phyloP scores from a whole-genome alignment of 2,113 vertebrate species.

The Dendropsophus ebraccatus region DNA sequence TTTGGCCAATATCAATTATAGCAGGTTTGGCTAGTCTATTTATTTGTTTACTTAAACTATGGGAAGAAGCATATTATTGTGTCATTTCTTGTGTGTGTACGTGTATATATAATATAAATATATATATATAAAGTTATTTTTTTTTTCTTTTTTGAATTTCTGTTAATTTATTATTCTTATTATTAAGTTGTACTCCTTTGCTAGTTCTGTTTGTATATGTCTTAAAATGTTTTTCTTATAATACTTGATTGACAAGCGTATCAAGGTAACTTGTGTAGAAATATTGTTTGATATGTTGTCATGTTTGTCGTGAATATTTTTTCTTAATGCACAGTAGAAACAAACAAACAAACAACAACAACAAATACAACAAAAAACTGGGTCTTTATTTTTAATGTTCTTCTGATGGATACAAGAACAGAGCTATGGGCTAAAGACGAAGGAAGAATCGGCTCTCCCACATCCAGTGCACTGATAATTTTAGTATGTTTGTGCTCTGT shows the following conservation, averaged over 20 bases:
- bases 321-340: conserved; percentile 88
- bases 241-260: conserved; percentile 94
- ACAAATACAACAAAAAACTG: conserved; percentile 76
- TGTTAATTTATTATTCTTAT: conserved; percentile 99
- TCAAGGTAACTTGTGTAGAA: conserved; percentile 99
- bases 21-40: conserved; percentile 99
- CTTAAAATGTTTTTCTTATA: conserved; percentile 99
- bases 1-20: conserved; percentile 99
- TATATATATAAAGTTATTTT: conserved; percentile 99
- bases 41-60: conserved; percentile 99
- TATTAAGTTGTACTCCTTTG: conserved; percentile 96
- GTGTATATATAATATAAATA: conserved; percentile 93
- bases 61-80: conserved; percentile 97
- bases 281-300: conserved; percentile 99
- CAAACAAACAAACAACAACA: conserved; percentile 72
- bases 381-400: conserved; percentile 83
- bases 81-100: conserved; percentile 96
- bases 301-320: conserved; percentile 99
- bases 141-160: conserved; percentile 91
- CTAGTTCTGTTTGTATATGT: conserved; percentile 99
- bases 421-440: conserved; percentile 98
- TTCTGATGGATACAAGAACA: conserved; percentile 84
- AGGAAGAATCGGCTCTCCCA: conserved; percentile 90
- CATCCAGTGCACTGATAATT: conserved; percentile 99
- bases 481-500: conserved; percentile 99